Base-by-base conservation (phyloP, 1,140 invertebrate genomes). In the Drosophila sturtevanti region DNA sequence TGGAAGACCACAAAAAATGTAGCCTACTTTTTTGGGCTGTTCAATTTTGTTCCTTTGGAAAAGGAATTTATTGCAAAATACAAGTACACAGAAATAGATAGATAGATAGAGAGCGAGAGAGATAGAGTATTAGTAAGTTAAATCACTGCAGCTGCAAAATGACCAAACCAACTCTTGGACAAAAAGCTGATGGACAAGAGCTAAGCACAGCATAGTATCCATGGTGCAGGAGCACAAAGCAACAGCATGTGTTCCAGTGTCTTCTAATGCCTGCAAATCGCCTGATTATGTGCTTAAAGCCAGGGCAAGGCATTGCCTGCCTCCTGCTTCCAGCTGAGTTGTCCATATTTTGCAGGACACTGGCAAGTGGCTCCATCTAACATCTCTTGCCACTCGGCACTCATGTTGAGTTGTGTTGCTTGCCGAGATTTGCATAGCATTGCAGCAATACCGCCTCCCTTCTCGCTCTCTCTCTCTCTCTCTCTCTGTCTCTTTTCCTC, bases 261-360 rank as follows among this genome's bases (percentile, higher is more conserved):
- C 31, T 67, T 62, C 52, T 87, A 86, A 86, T 89, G 82, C 84
- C 76, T 79, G 85, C 79, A 89, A 87, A 87, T 87, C 72, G 84
- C 58, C 84, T 77, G 84, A 87, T 87, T 87, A 89, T 80, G 77
- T 78, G 84, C 77, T 68, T 68, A 72, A 76, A 70, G 74, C 65
- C 60, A 34, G 71, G 41, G 24, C 63, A 63, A 74, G 63, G 24
- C 64, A 69, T 69, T 35, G 52, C n/a, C 63, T 62, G 56, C 27
- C 41, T 41, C 12, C 22, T 51, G 51, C 38, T 34, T 24, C 31
- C 16, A 34, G 44, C 6, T 24, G 24, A n/a, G 54, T 38, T 21
- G 51, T 56, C 69, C 44, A 52, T 62, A 71, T 58, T 75, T 66
- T 67, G 69, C 72, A 37, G 73, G 48, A 65, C 63, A 61, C 56